A percentile compares a stretch with the other conserved stretches of the same genome.
phyloP scores from a whole-genome alignment of 2,113 vertebrate genomes.

The Hemicordylus capensis region DNA sequence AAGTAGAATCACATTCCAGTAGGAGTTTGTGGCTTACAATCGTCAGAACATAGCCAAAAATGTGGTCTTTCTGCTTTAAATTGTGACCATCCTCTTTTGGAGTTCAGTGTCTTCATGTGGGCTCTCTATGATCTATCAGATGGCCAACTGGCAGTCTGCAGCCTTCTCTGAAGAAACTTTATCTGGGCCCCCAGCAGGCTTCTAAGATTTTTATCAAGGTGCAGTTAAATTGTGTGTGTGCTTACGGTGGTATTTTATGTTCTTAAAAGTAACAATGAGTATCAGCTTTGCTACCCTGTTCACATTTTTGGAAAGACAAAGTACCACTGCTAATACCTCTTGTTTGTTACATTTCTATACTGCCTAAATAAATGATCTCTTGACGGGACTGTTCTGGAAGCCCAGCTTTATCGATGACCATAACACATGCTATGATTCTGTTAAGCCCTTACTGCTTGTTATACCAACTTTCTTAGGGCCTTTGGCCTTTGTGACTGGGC shows the following conservation, averaged over 20 bases:
- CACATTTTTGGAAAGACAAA: background rate
- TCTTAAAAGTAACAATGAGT: background rate
- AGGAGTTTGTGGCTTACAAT: background rate
- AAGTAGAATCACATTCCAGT: background rate
- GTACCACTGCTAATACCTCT: background rate
- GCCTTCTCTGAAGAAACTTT: background rate
- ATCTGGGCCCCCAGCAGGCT: background rate
- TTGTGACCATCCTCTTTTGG: background rate
- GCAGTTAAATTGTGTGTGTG: background rate
- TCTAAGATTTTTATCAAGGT: background rate
- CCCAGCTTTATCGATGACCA: background rate
- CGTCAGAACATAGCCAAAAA: background rate
- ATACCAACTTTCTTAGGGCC: background rate
- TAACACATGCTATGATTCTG: background rate
- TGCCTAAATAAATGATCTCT: too few species aligned
- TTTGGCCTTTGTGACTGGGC: background rate
- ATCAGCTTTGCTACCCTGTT: background rate
- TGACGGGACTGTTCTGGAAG: background rate
- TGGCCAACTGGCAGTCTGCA: background rate
- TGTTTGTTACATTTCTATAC: too few species aligned
- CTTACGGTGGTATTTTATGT: background rate
- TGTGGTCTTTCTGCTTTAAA: background rate
- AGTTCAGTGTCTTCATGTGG: background rate
- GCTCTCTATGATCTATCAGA: background rate
- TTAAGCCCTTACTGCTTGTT: background rate